phyloP scores from a whole-genome alignment of 37 sponge, comb jelly and placozoan genomes.

The Corticium candelabrum region DNA sequence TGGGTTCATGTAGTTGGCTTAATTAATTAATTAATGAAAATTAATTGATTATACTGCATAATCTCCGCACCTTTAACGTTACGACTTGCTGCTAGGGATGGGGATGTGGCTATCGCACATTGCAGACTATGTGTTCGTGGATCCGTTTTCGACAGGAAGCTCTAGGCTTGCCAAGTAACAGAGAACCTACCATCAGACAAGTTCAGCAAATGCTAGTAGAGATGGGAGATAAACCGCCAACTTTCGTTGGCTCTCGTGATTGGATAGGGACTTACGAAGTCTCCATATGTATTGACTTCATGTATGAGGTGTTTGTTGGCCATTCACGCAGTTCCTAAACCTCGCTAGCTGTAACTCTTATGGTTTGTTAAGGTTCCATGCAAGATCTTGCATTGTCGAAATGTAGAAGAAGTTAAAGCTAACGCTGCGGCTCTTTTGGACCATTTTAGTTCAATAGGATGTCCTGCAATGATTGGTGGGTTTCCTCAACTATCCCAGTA shows the following conservation, averaged over 20 bases:
- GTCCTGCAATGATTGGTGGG: not conserved
- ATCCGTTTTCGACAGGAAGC: not conserved
- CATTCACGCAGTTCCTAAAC: not conserved
- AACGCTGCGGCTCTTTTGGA: not conserved
- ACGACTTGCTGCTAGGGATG: not conserved
- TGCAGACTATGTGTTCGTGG: not conserved
- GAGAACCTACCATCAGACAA: not conserved
- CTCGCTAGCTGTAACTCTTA: too few species aligned
- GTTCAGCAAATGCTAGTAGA: not conserved
- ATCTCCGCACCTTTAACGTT: not conserved
- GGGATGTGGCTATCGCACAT: not conserved
- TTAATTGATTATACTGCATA: too few species aligned
- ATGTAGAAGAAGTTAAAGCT: not conserved
- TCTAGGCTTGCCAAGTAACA: not conserved
- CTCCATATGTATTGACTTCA: not conserved
- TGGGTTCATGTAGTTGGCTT: too few species aligned
- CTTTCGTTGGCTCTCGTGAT: not conserved
- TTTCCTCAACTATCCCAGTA: not conserved
- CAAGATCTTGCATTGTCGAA: not conserved
- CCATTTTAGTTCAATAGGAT: not conserved
- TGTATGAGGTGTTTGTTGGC: not conserved
- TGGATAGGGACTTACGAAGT: not conserved
- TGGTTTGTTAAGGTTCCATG: not conserved
- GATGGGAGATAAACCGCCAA: not conserved
- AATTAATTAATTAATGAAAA: too few species aligned